A percentile compares a stretch with the other conserved stretches of the same genome.
Evolutionary conservation across 2,113 vertebrate genomes (phyloP).

Genomic region (Tychaedon coryphoeus): DNA sequence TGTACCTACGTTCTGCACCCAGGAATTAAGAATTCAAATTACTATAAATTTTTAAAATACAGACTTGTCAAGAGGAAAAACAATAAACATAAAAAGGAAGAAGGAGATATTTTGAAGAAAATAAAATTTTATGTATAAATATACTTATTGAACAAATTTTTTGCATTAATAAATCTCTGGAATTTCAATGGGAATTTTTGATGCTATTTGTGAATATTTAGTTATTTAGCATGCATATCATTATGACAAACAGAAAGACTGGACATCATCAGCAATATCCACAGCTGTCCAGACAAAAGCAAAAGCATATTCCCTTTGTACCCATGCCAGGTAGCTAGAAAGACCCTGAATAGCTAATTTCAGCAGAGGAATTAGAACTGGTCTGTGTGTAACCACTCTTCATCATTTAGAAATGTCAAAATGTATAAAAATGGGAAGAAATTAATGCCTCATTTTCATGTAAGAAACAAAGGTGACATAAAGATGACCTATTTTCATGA

Average conservation of each 20-base stretch:
- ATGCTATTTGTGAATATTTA: neutral
- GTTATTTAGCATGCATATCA: neutral
- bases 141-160: rapidly evolving
- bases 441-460: neutral
- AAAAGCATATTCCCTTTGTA: neutral
- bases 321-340: neutral
- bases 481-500: neutral
- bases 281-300: neutral
- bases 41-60: neutral
- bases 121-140: neutral
- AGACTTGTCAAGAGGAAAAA: neutral
- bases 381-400: neutral
- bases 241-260: neutral
- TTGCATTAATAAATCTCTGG: neutral
- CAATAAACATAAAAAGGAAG: neutral
- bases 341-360: neutral
- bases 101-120: neutral
- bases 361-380: neutral
- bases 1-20: neutral
- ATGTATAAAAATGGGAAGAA: neutral
- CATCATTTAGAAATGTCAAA: neutral
- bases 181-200: neutral
- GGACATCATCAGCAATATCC: neutral
- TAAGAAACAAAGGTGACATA: neutral
- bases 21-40: neutral